These are phyloP conservation scores for Poeciliopsis prolifica DNA, from an alignment of 2,113 vertebrate genomes.

Conservation along the genomic window DNA sequence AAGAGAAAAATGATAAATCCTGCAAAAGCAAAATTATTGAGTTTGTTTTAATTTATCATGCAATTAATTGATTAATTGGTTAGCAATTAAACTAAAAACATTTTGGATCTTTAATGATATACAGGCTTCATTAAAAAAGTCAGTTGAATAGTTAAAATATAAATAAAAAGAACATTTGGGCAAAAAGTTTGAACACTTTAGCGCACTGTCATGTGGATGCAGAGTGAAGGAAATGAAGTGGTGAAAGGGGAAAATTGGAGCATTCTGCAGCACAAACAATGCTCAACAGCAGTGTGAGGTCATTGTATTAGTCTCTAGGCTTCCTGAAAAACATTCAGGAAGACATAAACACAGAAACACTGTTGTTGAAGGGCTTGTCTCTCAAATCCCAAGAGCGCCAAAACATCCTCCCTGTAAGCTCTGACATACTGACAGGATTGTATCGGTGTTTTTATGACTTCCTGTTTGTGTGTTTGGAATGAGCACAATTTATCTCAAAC, in stretches of 20 bases:
- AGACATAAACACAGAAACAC: constrained; percentile 6
- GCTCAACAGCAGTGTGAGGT: constrained; percentile 1
- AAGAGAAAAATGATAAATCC: too few species aligned
- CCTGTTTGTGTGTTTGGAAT: constrained; percentile 23
- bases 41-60: too few species aligned
- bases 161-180: too few species aligned
- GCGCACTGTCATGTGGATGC: not conserved
- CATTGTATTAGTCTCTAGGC: constrained; percentile 7
- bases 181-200: too few species aligned
- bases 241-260: not conserved
- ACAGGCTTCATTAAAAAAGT: too few species aligned
- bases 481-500: not conserved
- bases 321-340: constrained; percentile 10
- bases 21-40: too few species aligned
- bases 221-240: not conserved
- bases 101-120: too few species aligned
- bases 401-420: not conserved
- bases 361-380: not conserved
- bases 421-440: not conserved
- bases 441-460: constrained; percentile 29
- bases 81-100: too few species aligned
- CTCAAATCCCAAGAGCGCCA: not conserved
- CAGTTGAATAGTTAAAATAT: too few species aligned
- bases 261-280: constrained; percentile 10
- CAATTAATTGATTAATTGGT: too few species aligned